phyloP scores from a whole-genome alignment of 2,888 invertebrate species.

The Phortica magna region DNA sequence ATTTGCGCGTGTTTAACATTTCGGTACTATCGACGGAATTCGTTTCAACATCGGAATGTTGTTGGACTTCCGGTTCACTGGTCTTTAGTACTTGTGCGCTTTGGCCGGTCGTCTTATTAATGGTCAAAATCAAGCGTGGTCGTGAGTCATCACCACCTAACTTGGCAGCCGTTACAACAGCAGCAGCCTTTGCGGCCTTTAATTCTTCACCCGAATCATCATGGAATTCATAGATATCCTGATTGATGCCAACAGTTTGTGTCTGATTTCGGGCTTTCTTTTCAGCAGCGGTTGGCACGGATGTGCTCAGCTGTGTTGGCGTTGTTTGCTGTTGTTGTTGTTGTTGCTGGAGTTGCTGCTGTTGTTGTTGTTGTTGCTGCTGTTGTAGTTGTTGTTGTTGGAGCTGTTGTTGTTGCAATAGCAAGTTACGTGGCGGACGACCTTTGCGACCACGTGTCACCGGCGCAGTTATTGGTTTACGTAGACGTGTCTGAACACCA shows the following conservation, averaged over 20 bases:
- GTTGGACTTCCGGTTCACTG: conserved; percentile 43
- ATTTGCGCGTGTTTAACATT: conserved; percentile 85
- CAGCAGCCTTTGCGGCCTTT: conserved; percentile 56
- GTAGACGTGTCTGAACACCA: conserved; percentile 81
- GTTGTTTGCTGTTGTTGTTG: conserved; percentile 40
- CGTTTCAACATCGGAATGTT: conserved; percentile 34
- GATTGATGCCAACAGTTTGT: conserved; percentile 67
- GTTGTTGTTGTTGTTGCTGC: conserved; percentile 39
- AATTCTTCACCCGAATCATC: conserved; percentile 92
- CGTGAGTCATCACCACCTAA: conserved; percentile 75
- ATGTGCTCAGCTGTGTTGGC: conserved; percentile 32
- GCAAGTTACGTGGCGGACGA: conserved; percentile 77
- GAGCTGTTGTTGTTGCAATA: conserved; percentile 71
- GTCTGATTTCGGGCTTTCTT: conserved; percentile 73
- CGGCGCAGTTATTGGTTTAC: conserved; percentile 72
- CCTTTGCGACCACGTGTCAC: conserved; percentile 77
- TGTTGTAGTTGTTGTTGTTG: conserved; percentile 62
- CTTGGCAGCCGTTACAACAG: conserved; percentile 40
- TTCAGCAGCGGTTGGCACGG: conserved; percentile 67
- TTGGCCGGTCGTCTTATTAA: conserved; percentile 82
- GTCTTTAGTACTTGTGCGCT: conserved; percentile 56
- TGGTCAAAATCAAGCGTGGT: conserved; percentile 88
- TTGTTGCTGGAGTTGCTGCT: conserved; percentile 42
- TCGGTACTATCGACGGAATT: conserved; percentile 58
- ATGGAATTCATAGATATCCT: conserved; percentile 93